A percentile compares a stretch with the other conserved stretches of the same genome.
Conservation (phyloP, 2,113 vertebrate species). For the Eleginops maclovinus region DNA sequence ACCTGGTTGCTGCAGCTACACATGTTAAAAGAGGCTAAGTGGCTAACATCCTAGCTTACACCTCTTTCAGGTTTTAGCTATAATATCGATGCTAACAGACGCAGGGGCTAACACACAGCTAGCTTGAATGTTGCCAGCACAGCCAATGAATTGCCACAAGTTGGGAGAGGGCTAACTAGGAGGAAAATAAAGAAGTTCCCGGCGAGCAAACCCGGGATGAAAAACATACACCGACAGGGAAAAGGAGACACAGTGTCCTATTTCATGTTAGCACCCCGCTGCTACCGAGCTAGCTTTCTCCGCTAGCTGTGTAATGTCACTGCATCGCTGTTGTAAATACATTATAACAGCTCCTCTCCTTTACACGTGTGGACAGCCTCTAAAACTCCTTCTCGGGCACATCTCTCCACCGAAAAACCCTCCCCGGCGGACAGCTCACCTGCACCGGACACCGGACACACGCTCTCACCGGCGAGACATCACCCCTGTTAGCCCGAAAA, state of each 20-base stretch:
- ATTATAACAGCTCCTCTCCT: constrained; percentile 56
- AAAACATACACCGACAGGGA: constrained; percentile 35
- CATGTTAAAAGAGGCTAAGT: constrained; percentile 44
- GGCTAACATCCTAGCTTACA: constrained; percentile 69
- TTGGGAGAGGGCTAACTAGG: constrained; percentile 43
- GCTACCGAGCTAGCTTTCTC: constrained; percentile 73
- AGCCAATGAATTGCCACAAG: constrained; percentile 57
- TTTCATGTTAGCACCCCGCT: constrained; percentile 71
- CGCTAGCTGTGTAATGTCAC: constrained; percentile 81
- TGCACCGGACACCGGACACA: constrained; percentile 73
- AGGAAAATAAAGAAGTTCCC: constrained; percentile 36
- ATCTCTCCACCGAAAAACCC: constrained; percentile 51
- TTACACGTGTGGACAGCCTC: constrained; percentile 82
- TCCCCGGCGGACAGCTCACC: constrained; percentile 76
- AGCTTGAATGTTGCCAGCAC: constrained; percentile 48
- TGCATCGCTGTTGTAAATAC: constrained; percentile 79
- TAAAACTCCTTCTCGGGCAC: constrained; percentile 77
- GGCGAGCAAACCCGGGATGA: constrained; percentile 26
- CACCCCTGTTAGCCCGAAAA: constrained; percentile 62
- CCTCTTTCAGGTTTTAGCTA: constrained; percentile 42
- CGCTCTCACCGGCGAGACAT: constrained; percentile 71
- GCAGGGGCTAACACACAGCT: constrained; percentile 69
- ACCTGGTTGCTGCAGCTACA: constrained; percentile 28
- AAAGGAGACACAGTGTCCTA: constrained; percentile 69
- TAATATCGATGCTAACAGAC: constrained; percentile 65